Evolutionary conservation across 2,797 vertebrate genomes (phyloP), one percentile per base, ranked within the genome.

Genomic region (Notolepis coatsorum): DNA sequence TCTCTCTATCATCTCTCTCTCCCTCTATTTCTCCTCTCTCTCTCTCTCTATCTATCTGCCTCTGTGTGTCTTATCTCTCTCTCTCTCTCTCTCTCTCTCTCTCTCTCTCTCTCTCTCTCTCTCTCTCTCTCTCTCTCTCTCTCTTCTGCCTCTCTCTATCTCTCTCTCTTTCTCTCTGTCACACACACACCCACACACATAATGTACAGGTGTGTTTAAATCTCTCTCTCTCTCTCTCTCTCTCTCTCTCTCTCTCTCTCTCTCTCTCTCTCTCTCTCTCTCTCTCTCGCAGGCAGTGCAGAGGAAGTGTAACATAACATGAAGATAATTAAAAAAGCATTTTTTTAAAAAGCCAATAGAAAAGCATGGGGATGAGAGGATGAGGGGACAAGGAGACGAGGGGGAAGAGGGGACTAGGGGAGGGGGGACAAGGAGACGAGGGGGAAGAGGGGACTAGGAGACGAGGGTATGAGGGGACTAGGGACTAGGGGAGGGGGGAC

Each of bases 311-410:
- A 86, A 86, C 80, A 78, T 90, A 88, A 90, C 87, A 78, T 77
- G 75, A 67, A 81, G 80, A 91, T 91, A 88, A 91, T 91, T 90
- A 89, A 87, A 92, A 71, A 76, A 76, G 50, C 72, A 70, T 61
- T 86, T 83, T 82, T 88, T 86, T 87, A 85, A 81, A 88, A 70
- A 84, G n/a, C n/a, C n/a, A n/a, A 79, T 62, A 71, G 73, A 65
- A 71, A 80, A 79, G 67, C 68, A n/a, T n/a, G n/a, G n/a, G n/a
- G n/a, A n/a, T n/a, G n/a, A n/a, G n/a, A n/a, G n/a, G n/a, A n/a
- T n/a, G n/a, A n/a, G n/a, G n/a, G n/a, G n/a, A n/a, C n/a, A n/a
- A n/a, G n/a, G n/a, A n/a, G n/a, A n/a, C n/a, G n/a, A n/a, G n/a
- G n/a, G n/a, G n/a, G n/a, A n/a, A n/a, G n/a, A n/a, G n/a, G n/a